phyloP scores from a whole-genome alignment of 1,140 invertebrate species.

The Carcinoscorpius rotundicauda region DNA sequence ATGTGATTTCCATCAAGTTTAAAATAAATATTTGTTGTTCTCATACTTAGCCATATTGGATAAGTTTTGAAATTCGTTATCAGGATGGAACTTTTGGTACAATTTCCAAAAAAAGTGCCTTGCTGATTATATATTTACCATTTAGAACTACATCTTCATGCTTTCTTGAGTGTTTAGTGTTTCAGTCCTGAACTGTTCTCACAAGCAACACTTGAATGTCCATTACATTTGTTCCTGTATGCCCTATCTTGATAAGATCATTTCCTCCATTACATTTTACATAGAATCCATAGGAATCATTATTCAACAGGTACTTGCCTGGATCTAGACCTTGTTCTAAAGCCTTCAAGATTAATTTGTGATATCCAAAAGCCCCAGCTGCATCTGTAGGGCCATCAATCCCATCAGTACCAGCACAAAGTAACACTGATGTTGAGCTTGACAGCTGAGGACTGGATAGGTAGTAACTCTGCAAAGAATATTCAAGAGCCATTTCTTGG shows the following conservation, averaged over 20 bases:
- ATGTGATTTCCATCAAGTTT: too few relatives aligned
- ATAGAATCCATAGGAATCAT: slow-evolving; percentile 83
- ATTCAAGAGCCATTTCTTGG: slow-evolving; percentile 75
- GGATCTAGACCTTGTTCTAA: slow-evolving; percentile 29
- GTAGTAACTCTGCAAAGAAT: slow-evolving; percentile 38
- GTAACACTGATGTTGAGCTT: slow-evolving; percentile 30
- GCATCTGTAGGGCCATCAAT: slow-evolving; percentile 94
- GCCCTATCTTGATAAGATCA: slow-evolving; percentile 67
- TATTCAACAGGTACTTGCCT: slow-evolving; percentile 50
- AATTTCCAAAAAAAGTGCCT: too few relatives aligned
- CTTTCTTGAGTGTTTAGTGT: too few relatives aligned
- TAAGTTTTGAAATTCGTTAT: too few relatives aligned
- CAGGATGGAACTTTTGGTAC: too few relatives aligned
- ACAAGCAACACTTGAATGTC: slow-evolving; percentile 66
- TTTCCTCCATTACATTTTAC: slow-evolving; percentile 46
- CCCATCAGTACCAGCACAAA: slow-evolving; percentile 90
- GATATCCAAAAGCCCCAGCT: slow-evolving; percentile 70
- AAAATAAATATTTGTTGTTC: too few relatives aligned
- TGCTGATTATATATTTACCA: too few relatives aligned
- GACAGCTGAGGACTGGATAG: slow-evolving; percentile 21
- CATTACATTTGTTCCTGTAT: slow-evolving; percentile 99
- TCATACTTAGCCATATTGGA: too few relatives aligned
- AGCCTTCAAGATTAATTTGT: slow-evolving; percentile 23
- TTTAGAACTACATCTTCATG: too few relatives aligned
- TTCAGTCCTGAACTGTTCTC: too few relatives aligned